Conservation (phyloP, 2,888 invertebrate species). For the Siphonodentalium dalli region DNA sequence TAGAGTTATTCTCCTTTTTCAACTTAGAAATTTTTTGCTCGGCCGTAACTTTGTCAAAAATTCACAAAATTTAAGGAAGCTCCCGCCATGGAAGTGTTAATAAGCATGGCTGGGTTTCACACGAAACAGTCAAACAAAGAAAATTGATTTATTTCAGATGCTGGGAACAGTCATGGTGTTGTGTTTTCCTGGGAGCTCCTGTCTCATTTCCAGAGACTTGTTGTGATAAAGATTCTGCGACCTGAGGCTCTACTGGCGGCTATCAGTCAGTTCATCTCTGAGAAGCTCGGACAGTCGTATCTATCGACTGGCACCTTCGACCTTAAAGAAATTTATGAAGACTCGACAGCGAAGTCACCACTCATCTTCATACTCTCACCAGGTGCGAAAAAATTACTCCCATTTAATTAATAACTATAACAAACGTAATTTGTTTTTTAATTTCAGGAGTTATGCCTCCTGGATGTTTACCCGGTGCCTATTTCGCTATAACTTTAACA, state of each 20-base stretch:
- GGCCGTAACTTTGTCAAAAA: no score
- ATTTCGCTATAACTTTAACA: no score
- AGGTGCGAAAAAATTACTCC: constrained; percentile 52
- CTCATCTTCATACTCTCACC: constrained; percentile 64
- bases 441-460: no score
- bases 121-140: no score
- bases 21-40: no score
- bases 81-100: no score
- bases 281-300: constrained; percentile 56
- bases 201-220: constrained; percentile 55
- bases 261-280: constrained; percentile 51
- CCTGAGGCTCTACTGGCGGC: constrained; percentile 52
- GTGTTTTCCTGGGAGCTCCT: constrained; percentile 56
- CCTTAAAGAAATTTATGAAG: constrained; percentile 60
- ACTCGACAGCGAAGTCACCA: constrained; percentile 59
- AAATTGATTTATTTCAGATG: not conserved
- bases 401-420: no score
- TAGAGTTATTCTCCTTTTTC: no score
- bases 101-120: no score
- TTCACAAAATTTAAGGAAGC: no score
- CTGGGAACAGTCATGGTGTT: constrained; percentile 18
- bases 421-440: no score
- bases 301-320: constrained; percentile 58
- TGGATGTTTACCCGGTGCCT: no score
- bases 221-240: constrained; percentile 59